Conservation (phyloP, 2,888 invertebrate genomes). For the Agrochola macilenta region DNA sequence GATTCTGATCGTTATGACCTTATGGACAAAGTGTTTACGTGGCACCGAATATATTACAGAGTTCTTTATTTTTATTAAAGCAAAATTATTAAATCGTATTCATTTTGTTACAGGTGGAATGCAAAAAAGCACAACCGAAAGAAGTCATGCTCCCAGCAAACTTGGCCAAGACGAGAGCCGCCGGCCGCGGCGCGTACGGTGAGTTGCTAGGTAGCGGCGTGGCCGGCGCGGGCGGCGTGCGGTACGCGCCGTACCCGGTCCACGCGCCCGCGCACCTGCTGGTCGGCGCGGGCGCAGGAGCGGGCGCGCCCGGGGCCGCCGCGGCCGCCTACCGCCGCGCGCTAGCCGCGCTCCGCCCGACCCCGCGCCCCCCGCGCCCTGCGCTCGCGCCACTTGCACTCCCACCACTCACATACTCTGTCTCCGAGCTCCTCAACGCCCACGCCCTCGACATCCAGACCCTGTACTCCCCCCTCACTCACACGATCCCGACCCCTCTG, state of each 20-base stretch:
- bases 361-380: slow-evolving; percentile 83
- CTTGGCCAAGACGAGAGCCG: slow-evolving; percentile 98
- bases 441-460: slow-evolving; percentile 94
- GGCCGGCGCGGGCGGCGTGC: slow-evolving; percentile 91
- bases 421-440: slow-evolving; percentile 91
- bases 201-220: slow-evolving; percentile 97
- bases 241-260: slow-evolving; percentile 91
- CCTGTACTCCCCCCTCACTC: slow-evolving; percentile 92
- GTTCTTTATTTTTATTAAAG: background rate
- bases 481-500: slow-evolving; percentile 90
- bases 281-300: slow-evolving; percentile 82
- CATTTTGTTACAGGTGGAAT: slow-evolving; percentile 96
- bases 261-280: slow-evolving; percentile 89
- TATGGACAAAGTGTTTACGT: background rate
- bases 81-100: background rate
- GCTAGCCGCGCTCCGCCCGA: slow-evolving; percentile 84
- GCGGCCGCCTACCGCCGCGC: slow-evolving; percentile 86
- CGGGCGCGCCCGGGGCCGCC: slow-evolving; percentile 80
- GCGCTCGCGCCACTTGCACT: slow-evolving; percentile 83
- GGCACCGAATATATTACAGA: background rate
- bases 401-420: slow-evolving; percentile 87
- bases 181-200: slow-evolving; percentile 99
- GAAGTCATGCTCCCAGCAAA: slow-evolving; percentile 99
- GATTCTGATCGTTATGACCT: background rate
- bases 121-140: slow-evolving; percentile 99